Evolutionary conservation across 2,797 vertebrate genomes (phyloP).

Genomic region (Lacerta agilis): DNA sequence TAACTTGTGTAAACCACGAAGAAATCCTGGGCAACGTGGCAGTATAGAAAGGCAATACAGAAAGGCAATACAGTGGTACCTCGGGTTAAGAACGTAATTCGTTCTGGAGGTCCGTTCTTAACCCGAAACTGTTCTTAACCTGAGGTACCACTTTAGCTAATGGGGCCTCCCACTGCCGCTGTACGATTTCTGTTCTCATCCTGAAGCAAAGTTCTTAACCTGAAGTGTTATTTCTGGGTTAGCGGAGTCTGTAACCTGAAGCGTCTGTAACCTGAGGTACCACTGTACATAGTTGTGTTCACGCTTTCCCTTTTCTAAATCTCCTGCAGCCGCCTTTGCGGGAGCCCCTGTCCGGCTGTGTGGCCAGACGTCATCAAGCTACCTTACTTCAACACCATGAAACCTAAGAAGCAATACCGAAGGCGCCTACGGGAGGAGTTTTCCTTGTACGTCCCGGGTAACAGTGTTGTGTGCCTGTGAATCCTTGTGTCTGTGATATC

Average conservation of each 20-base stretch:
- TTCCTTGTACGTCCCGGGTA: constrained; percentile 86
- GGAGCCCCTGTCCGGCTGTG: constrained; percentile 93
- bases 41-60: neutral
- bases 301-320: constrained; percentile 11
- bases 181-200: no score
- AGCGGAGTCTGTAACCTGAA: no score
- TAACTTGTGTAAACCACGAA: neutral
- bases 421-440: constrained; percentile 95
- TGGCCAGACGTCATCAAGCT: constrained; percentile 99
- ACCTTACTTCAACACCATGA: constrained; percentile 99
- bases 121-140: no score
- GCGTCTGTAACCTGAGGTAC: no score
- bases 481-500: neutral
- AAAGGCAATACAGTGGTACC: no score
- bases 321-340: constrained; percentile 90
- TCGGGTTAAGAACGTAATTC: no score
- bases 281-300: neutral
- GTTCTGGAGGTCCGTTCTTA: no score
- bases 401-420: constrained; percentile 98
- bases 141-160: no score
- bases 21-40: neutral
- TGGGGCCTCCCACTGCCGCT: no score
- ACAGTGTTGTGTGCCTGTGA: neutral
- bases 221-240: no score
- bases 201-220: no score